Base-by-base conservation (phyloP, 2,113 vertebrate genomes). In the Melanerpes aurifrons region DNA sequence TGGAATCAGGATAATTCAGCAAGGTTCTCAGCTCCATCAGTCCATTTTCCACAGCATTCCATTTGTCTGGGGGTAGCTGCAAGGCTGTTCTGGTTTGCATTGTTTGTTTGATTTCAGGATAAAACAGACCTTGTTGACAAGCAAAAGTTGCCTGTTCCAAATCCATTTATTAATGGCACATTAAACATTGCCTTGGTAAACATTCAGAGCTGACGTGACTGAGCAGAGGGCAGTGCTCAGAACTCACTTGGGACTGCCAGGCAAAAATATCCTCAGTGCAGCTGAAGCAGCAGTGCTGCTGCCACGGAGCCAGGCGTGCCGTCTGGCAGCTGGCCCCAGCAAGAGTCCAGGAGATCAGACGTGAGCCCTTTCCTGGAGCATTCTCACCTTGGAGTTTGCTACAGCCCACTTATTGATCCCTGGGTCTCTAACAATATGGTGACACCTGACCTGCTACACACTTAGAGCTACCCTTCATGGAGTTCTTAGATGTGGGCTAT, bases 401-500 rank as follows among this genome's bases (percentile, higher is more conserved):
- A 66, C 24, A 71, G 20, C 3, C 7, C 50, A n/a, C 3, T 64
- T 92, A 68, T 83, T 75, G 20, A 86, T 64, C 18, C 12, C 10
- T 64, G 14, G 14, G 21, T 82, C 56, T 83, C 71, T 82, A 83
- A 77, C 26, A 91, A n/a, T 47, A 29, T 25, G 21, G 21, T 47
- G 74, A 69, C 0, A 0, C 28, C 56, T 71, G 31, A 22, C 79
- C 32, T 70, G 37, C 54, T 58, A 26, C 4, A 3, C 48, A 50
- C 83, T 80, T 78, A 75, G 92, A 86, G 83, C 48, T 69, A 72
- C 48, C 32, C 78, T 92, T 87, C 58, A 68, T 43, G 32, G 37
- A 83, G 56, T 91, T 89, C 80, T 81, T 72, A 92, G 87, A 93
- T 82, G 58, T 77, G 29, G 43, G 61, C 26, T 84, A 87, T 94